These are phyloP conservation scores for Megathymus violae DNA, from an alignment of 1,140 invertebrate genomes.

Conservation along the genomic window DNA sequence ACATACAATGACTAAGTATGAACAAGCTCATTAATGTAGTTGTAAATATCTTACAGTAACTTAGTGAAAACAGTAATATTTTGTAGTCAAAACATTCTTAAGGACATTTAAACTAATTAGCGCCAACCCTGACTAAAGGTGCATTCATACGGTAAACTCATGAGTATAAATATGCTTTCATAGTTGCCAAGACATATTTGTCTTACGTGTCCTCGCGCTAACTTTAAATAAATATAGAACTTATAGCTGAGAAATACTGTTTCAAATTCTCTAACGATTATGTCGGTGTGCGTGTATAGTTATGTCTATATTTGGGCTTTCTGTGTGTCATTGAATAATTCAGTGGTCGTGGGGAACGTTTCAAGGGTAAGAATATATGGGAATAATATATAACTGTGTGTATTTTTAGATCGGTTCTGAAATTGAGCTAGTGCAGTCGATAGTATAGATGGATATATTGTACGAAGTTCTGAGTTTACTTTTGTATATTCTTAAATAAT, in stretches of 20 bases:
- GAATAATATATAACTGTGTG: slow-evolving; percentile 58
- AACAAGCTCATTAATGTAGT: neutral
- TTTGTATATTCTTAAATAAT: too few relatives aligned
- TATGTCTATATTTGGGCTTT: slow-evolving; percentile 80
- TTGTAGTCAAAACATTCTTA: slow-evolving; percentile 42
- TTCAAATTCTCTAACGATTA: slow-evolving; percentile 60
- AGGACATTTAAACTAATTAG: slow-evolving; percentile 59
- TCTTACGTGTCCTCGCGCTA: slow-evolving; percentile 66
- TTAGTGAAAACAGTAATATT: slow-evolving; percentile 21
- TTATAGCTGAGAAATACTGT: slow-evolving; percentile 56
- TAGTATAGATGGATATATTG: slow-evolving; percentile 23
- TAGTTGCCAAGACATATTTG: slow-evolving; percentile 75
- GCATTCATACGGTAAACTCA: slow-evolving; percentile 72
- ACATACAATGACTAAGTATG: neutral
- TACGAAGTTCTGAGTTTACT: neutral
- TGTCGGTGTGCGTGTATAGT: slow-evolving; percentile 53
- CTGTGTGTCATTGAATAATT: slow-evolving; percentile 82
- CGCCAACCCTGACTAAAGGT: slow-evolving; percentile 64
- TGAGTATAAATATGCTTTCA: slow-evolving; percentile 73
- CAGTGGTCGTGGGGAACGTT: slow-evolving; percentile 77
- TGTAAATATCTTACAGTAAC: slow-evolving; percentile 8
- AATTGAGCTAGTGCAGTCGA: slow-evolving; percentile 54
- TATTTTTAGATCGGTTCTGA: slow-evolving; percentile 48
- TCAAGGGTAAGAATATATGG: slow-evolving; percentile 80
- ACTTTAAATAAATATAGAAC: slow-evolving; percentile 73